These are phyloP conservation scores for Anguilla anguilla DNA, from an alignment of 2,797 vertebrate genomes.

Conservation along the genomic window DNA sequence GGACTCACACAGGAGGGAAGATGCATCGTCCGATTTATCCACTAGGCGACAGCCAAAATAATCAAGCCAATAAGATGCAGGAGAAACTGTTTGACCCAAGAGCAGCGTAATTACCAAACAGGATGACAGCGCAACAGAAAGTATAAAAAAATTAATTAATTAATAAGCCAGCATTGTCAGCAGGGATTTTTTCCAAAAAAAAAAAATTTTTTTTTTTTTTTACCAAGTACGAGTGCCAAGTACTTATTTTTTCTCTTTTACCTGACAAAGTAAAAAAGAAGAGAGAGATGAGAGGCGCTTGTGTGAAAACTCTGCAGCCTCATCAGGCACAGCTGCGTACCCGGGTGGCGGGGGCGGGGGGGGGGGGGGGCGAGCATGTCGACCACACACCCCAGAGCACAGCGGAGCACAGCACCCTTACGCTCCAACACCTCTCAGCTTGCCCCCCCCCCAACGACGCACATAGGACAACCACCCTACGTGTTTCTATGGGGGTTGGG, in stretches of 20 bases:
- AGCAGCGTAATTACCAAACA: not conserved
- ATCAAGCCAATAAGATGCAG: constrained; percentile 33
- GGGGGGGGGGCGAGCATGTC: constrained; percentile 35
- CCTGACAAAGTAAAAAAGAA: not conserved
- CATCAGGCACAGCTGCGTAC: constrained; percentile 1
- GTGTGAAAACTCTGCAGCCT: constrained; percentile 45
- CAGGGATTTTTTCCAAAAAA: not conserved
- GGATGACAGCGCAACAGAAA: not conserved
- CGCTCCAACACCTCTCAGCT: constrained; percentile 36
- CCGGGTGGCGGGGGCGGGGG: not conserved
- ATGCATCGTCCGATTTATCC: constrained; percentile 21
- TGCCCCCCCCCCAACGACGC: not conserved
- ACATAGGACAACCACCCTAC: constrained; percentile 26
- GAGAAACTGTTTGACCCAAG: not conserved
- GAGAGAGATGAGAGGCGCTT: constrained; percentile 37
- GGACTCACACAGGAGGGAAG: constrained; percentile 23
- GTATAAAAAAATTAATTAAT: not conserved
- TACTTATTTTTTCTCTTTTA: constrained; percentile 35
- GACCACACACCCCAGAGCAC: constrained; percentile 24
- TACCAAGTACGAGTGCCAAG: constrained; percentile 19
- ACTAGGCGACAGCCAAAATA: constrained; percentile 31
- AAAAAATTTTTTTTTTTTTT: not conserved
- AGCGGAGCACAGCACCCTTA: constrained; percentile 35
- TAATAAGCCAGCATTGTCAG: constrained; percentile 5
- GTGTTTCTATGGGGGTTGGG: not conserved